phyloP scores from a whole-genome alignment of 2,113 vertebrate species.

The Stigmatopora nigra region DNA sequence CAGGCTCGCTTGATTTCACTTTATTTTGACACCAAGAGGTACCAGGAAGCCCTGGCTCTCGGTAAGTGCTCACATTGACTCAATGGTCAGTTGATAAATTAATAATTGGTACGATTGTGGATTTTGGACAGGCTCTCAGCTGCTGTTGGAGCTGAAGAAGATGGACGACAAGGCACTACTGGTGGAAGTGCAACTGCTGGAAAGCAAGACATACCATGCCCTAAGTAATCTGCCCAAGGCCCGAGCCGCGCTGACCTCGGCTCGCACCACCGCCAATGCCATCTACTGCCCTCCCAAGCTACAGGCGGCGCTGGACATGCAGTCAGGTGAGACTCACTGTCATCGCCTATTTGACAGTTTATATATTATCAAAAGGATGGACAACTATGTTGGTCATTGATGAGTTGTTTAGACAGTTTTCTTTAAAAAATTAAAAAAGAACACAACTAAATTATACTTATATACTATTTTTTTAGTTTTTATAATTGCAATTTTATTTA shows the following conservation, averaged over 20 bases:
- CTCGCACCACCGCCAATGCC: slow-evolving; percentile 94
- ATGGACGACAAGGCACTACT: slow-evolving; percentile 99
- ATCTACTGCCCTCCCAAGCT: slow-evolving; percentile 98
- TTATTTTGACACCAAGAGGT: slow-evolving; percentile 98
- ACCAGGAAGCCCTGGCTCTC: slow-evolving; percentile 94
- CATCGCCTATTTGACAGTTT: too few relatives aligned
- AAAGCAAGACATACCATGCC: slow-evolving; percentile 98
- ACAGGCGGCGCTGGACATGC: slow-evolving; percentile 97
- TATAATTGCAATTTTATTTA: too few relatives aligned
- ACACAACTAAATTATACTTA: too few relatives aligned
- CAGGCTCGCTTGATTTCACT: slow-evolving; percentile 94
- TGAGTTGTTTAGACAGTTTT: too few relatives aligned
- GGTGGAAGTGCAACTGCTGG: slow-evolving; percentile 95
- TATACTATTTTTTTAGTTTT: too few relatives aligned
- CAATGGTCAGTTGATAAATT: too few relatives aligned
- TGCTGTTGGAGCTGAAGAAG: slow-evolving; percentile 94
- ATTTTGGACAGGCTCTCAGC: slow-evolving; percentile 77
- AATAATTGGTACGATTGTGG: too few relatives aligned
- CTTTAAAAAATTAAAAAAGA: too few relatives aligned
- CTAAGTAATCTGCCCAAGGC: slow-evolving; percentile 98
- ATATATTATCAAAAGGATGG: too few relatives aligned
- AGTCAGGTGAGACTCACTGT: slow-evolving; percentile 76
- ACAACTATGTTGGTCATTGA: too few relatives aligned
- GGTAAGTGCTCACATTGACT: slow-evolving; percentile 69
- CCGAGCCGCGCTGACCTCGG: slow-evolving; percentile 94